Percentiles rank a stretch among this genome's conserved stretches.
Evolutionary conservation across 1,140 invertebrate species (phyloP).

Genomic region (Oncopeltus fasciatus): DNA sequence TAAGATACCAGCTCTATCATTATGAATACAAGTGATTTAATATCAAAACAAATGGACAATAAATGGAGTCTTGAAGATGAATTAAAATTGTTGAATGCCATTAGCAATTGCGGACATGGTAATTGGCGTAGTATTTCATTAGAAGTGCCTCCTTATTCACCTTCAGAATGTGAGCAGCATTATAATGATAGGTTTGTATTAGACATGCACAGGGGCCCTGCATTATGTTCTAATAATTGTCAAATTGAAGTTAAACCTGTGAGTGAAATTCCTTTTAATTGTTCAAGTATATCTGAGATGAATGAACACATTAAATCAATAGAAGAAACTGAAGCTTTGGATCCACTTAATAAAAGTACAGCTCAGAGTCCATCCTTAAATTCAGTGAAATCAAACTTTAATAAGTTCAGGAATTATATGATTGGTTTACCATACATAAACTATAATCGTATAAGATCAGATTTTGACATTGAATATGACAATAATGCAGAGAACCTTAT

Average conservation of each 20-base stretch:
- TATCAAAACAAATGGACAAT: too few relatives aligned
- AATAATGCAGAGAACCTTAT: conserved; percentile 64
- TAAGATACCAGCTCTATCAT: too few relatives aligned
- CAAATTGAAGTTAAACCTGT: background rate
- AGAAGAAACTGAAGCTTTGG: background rate
- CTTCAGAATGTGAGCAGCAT: conserved; percentile 1
- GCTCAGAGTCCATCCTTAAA: background rate
- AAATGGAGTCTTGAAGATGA: conserved; percentile 4
- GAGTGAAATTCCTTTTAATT: background rate
- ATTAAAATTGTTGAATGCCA: conserved; percentile 1
- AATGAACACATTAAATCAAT: background rate
- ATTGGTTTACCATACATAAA: conserved; percentile 37
- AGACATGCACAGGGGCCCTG: background rate
- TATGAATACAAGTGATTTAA: too few relatives aligned
- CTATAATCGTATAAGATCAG: conserved; percentile 72
- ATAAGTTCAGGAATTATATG: background rate
- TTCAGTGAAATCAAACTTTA: background rate
- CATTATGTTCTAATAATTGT: conserved; percentile 6
- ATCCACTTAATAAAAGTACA: background rate
- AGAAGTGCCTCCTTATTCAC: background rate
- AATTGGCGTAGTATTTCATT: conserved; percentile 1
- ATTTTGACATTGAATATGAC: conserved; percentile 73
- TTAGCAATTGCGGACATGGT: background rate
- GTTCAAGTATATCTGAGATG: background rate
- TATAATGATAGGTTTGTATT: background rate